Conservation (phyloP, 2,888 invertebrate genomes). For the Tachina lurida region DNA sequence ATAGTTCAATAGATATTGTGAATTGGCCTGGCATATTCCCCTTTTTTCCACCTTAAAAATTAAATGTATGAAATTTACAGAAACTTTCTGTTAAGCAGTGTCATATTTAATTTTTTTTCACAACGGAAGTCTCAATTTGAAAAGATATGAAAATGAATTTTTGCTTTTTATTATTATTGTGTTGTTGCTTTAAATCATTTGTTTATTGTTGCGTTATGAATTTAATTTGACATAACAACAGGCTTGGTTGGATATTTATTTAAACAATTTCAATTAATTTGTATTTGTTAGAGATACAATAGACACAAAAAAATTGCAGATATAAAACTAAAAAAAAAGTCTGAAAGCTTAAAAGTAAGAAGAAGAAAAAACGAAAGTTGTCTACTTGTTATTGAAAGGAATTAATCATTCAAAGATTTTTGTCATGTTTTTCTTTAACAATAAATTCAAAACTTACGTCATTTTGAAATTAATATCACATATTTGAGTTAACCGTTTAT, state of each 20-base stretch:
- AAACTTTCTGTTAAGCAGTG: constrained; percentile 2
- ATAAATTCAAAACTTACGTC: constrained; percentile 64
- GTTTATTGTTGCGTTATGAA: constrained; percentile 50
- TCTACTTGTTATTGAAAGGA: constrained; percentile 44
- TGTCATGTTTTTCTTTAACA: constrained; percentile 21
- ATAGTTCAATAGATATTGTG: too few species aligned
- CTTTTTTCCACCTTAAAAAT: too few species aligned
- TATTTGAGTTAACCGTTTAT: background rate
- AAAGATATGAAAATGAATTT: constrained; percentile 8
- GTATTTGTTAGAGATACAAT: constrained; percentile 20
- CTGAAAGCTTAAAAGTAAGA: background rate
- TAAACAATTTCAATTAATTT: constrained; percentile 55
- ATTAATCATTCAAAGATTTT: constrained; percentile 63
- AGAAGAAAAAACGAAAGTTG: constrained; percentile 61
- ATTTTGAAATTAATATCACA: constrained; percentile 42
- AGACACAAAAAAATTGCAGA: constrained; percentile 1
- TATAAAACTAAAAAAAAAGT: constrained; percentile 8
- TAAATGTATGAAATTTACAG: background rate
- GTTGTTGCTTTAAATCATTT: constrained; percentile 51
- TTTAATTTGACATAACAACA: constrained; percentile 65
- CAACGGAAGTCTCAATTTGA: constrained; percentile 46
- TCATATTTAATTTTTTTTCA: background rate
- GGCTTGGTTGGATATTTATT: constrained; percentile 57
- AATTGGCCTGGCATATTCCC: too few species aligned
- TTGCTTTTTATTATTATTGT: constrained; percentile 18